These are phyloP conservation scores for Ondatra zibethicus DNA, from an alignment of 2,113 vertebrate genomes.

Conservation along the genomic window DNA sequence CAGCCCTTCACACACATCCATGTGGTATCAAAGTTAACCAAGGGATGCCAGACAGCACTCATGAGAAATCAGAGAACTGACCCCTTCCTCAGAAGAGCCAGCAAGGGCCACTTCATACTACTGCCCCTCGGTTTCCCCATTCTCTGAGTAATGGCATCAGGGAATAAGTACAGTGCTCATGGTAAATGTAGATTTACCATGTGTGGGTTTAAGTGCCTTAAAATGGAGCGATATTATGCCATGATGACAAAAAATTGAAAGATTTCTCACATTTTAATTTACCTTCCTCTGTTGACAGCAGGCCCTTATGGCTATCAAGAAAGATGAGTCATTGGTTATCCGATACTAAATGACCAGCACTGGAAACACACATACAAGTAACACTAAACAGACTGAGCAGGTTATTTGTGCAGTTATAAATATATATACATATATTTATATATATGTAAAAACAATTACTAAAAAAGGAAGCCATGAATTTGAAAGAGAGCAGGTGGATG, in stretches of 20 bases:
- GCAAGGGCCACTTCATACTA: neutral
- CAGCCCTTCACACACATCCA: neutral
- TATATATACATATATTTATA: neutral
- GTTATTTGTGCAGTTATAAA: neutral
- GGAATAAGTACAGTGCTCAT: neutral
- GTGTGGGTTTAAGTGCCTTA: no score
- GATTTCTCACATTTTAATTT: neutral
- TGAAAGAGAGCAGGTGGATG: neutral
- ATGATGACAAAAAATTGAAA: neutral
- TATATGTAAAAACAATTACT: neutral
- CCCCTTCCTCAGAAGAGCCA: neutral
- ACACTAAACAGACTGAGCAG: neutral
- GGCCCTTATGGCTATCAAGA: neutral
- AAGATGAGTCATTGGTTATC: neutral
- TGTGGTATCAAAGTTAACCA: no score
- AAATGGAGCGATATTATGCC: neutral
- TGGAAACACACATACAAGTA: neutral
- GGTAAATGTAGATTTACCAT: fast-evolving
- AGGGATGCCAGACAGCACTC: fast-evolving
- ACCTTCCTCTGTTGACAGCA: neutral
- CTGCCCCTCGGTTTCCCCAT: neutral
- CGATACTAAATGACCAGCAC: no score
- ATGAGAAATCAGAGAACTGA: neutral
- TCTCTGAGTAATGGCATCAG: neutral
- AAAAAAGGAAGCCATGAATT: neutral